phyloP scores from a whole-genome alignment of 2,113 vertebrate species.

The Edolisoma coerulescens region DNA sequence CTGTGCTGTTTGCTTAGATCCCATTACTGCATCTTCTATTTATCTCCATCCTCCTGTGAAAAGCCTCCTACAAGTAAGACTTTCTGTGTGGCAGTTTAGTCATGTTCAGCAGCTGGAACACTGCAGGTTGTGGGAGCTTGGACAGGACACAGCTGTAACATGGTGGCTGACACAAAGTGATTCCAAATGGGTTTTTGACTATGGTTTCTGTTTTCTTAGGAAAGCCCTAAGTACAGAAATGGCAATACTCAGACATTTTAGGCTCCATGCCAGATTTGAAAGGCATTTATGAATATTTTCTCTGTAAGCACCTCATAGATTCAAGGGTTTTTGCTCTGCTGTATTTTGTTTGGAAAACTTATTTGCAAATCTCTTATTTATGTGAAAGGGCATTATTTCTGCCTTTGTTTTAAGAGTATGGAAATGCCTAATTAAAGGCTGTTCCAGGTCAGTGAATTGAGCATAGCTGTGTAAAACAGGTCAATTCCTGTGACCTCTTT shows the following conservation, averaged over 20 bases:
- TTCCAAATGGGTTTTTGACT: background rate
- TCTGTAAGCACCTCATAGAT: background rate
- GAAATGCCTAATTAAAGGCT: conserved; percentile 32
- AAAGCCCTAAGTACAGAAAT: background rate
- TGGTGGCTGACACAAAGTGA: conserved; percentile 15
- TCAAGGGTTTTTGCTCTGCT: background rate
- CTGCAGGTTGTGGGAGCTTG: background rate
- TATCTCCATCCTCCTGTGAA: conserved; percentile 17
- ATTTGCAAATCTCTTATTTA: background rate
- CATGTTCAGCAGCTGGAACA: background rate
- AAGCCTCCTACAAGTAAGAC: conserved; percentile 1
- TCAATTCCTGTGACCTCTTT: background rate
- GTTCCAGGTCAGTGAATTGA: conserved; percentile 2
- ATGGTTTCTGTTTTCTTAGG: background rate
- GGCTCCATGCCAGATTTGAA: background rate
- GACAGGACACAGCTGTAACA: background rate
- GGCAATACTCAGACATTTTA: background rate
- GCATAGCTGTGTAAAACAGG: conserved; percentile 6
- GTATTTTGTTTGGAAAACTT: background rate
- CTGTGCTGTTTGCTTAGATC: conserved; percentile 53
- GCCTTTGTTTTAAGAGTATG: background rate
- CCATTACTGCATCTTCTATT: conserved; percentile 16
- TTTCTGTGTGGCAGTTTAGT: conserved; percentile 1
- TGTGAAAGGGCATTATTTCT: background rate
- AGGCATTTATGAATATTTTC: background rate